phyloP scores from a whole-genome alignment of 2,113 vertebrate genomes.

The Lampris incognitus region DNA sequence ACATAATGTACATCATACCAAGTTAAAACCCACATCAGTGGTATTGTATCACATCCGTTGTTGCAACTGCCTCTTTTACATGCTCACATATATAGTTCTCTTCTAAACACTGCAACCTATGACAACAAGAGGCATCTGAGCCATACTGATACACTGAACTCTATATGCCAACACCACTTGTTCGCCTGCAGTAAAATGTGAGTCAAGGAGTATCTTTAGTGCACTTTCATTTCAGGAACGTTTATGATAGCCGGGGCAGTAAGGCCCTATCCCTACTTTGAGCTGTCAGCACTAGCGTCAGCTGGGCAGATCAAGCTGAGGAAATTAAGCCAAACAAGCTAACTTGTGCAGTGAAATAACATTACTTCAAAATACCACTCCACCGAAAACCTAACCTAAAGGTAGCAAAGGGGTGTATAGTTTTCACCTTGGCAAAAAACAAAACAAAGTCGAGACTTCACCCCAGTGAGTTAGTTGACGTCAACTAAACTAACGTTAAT shows the following conservation, averaged over 20 bases:
- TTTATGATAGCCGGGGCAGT: constrained; percentile 24
- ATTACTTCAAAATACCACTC: neutral
- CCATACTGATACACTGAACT: neutral
- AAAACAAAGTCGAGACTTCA: constrained; percentile 19
- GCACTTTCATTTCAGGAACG: no score
- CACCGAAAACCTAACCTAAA: neutral
- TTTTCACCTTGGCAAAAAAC: constrained; percentile 22
- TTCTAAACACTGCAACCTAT: neutral
- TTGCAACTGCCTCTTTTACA: no score
- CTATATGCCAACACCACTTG: neutral
- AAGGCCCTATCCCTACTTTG: constrained; percentile 53
- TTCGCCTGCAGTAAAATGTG: neutral
- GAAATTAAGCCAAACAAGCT: constrained; percentile 6
- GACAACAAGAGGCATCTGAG: neutral
- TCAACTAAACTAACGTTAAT: constrained; percentile 1
- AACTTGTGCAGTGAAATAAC: neutral
- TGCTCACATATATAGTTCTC: no score
- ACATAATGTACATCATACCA: constrained; percentile 2
- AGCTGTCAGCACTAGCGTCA: constrained; percentile 67
- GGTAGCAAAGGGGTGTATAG: neutral
- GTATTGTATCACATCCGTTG: neutral
- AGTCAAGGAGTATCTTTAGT: no score
- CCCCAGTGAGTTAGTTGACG: neutral
- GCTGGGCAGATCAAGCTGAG: constrained; percentile 17
- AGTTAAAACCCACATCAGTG: neutral